Conservation (phyloP, 2,888 invertebrate genomes). For the Rhogogaster chlorosoma region DNA sequence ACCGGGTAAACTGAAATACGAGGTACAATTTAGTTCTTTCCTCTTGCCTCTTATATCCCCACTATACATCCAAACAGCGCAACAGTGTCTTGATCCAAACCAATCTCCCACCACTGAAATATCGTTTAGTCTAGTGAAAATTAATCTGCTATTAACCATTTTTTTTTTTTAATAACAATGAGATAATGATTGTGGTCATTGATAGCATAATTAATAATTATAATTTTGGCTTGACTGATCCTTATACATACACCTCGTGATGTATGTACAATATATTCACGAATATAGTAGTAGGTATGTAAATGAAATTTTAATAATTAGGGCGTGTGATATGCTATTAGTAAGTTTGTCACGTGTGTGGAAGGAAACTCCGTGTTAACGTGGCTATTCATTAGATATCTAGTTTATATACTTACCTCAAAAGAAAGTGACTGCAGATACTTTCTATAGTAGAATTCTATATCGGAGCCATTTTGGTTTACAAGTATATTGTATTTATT, state of each 20-base stretch:
- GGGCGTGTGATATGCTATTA: not conserved
- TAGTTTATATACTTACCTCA: not conserved
- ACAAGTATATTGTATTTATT: not conserved
- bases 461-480: not conserved
- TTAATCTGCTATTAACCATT: not conserved
- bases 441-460: conserved; percentile 7
- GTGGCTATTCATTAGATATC: conserved; percentile 22
- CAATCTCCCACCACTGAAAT: conserved; percentile 11
- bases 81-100: conserved; percentile 1
- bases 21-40: conserved; percentile 43
- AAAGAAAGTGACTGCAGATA: conserved; percentile 31
- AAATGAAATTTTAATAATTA: conserved; percentile 21
- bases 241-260: no score
- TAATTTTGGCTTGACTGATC: no score
- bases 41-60: conserved; percentile 31
- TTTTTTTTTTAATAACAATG: no score
- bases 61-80: conserved; percentile 29
- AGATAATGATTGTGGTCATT: not conserved
- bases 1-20: conserved; percentile 43
- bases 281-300: not conserved
- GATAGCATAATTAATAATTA: not conserved
- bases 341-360: conserved; percentile 19
- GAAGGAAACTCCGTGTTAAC: not conserved
- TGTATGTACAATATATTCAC: no score
- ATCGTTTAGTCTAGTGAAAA: not conserved